These are phyloP conservation scores for Chauna torquata DNA, from an alignment of 2,113 vertebrate species.

Conservation along the genomic window DNA sequence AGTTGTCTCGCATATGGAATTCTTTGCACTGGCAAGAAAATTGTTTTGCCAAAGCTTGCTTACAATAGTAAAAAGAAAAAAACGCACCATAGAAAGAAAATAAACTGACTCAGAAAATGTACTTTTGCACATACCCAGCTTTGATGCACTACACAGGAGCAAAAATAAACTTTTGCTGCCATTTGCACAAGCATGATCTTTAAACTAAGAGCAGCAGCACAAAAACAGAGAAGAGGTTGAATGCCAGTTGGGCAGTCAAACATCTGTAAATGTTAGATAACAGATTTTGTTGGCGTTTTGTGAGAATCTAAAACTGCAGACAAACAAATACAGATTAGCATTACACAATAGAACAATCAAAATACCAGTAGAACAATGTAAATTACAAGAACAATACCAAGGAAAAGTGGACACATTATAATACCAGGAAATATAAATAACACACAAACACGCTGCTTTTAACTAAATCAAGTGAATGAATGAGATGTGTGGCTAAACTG, in stretches of 20 bases:
- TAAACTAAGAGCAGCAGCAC: background rate
- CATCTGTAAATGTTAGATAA: background rate
- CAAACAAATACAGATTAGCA: background rate
- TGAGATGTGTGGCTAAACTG: background rate
- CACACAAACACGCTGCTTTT: background rate
- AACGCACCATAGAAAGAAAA: background rate
- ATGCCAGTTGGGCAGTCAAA: background rate
- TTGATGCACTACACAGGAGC: background rate
- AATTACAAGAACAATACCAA: background rate
- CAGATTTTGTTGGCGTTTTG: background rate
- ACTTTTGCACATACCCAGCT: background rate
- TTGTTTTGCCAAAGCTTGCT: slow-evolving; percentile 11
- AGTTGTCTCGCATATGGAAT: background rate
- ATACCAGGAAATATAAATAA: background rate
- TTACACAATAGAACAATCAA: background rate
- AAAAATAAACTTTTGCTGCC: background rate
- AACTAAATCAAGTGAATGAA: background rate
- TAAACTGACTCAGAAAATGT: background rate
- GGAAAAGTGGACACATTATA: background rate
- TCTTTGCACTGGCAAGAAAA: slow-evolving; percentile 18
- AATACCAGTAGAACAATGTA: background rate
- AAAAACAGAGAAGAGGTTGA: background rate
- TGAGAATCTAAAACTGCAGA: background rate
- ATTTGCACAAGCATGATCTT: slow-evolving; percentile 46
- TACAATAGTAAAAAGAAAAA: background rate